Conservation (phyloP, 2,113 vertebrate species). For the Callipepla californica region DNA sequence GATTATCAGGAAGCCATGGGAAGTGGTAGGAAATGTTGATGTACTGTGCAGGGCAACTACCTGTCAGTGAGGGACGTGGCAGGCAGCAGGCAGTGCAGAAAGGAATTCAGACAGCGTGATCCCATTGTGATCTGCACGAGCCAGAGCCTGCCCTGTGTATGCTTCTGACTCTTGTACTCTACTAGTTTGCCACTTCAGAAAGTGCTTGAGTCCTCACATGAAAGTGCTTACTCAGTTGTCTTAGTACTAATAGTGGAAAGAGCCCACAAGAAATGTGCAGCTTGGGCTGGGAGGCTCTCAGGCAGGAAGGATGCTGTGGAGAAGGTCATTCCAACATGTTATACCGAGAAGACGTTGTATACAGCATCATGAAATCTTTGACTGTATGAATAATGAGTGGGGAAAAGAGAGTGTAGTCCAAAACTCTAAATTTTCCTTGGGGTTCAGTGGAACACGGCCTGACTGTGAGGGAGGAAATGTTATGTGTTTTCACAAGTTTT, state of each 20-base stretch:
- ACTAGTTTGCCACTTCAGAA: background rate
- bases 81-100: no score
- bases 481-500: background rate
- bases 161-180: background rate
- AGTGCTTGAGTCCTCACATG: background rate
- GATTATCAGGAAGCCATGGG: background rate
- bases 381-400: background rate
- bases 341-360: rapidly evolving
- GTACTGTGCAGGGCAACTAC: background rate
- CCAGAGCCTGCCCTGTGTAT: background rate
- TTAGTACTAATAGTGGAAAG: background rate
- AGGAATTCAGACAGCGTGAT: background rate
- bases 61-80: background rate
- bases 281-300: background rate
- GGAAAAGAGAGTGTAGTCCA: background rate
- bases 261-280: background rate
- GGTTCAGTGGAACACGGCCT: rapidly evolving
- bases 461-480: background rate
- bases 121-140: background rate
- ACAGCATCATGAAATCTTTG: background rate
- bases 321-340: background rate
- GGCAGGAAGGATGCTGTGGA: background rate
- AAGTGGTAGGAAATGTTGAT: background rate
- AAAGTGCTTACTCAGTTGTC: background rate
- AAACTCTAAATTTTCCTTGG: background rate